These are phyloP conservation scores for Cricetomys ansorgei DNA, from an alignment of 2,113 vertebrate genomes.

Conservation along the genomic window DNA sequence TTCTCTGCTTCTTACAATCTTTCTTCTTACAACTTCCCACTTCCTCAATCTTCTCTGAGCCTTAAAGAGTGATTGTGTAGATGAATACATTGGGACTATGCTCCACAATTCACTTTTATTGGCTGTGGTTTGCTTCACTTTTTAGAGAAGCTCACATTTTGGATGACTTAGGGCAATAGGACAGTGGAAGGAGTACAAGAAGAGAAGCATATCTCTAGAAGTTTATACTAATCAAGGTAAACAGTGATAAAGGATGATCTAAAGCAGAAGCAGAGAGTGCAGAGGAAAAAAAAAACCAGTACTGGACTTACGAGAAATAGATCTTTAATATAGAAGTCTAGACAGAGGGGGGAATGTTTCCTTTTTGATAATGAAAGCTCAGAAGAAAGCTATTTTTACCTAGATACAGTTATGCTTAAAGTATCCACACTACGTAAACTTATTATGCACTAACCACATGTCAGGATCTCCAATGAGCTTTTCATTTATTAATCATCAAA, in stretches of 20 bases:
- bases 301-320: background rate
- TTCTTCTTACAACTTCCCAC: background rate
- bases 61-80: background rate
- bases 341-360: background rate
- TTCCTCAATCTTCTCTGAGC: background rate
- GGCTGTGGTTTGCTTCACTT: background rate
- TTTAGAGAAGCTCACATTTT: background rate
- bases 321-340: background rate
- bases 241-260: background rate
- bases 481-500: background rate
- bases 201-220: background rate
- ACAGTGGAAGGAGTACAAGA: accelerated
- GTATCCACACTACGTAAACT: background rate
- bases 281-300: background rate
- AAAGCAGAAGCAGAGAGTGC: background rate
- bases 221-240: background rate
- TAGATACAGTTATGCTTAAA: background rate
- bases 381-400: background rate
- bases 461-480: background rate
- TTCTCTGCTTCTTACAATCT: background rate
- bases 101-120: background rate
- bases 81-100: background rate
- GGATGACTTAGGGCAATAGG: too few species aligned
- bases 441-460: background rate
- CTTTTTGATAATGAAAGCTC: background rate